These are phyloP conservation scores for Stylophora pistillata DNA, from an alignment of 64 coral and sea anemone genomes.

Conservation along the genomic window DNA sequence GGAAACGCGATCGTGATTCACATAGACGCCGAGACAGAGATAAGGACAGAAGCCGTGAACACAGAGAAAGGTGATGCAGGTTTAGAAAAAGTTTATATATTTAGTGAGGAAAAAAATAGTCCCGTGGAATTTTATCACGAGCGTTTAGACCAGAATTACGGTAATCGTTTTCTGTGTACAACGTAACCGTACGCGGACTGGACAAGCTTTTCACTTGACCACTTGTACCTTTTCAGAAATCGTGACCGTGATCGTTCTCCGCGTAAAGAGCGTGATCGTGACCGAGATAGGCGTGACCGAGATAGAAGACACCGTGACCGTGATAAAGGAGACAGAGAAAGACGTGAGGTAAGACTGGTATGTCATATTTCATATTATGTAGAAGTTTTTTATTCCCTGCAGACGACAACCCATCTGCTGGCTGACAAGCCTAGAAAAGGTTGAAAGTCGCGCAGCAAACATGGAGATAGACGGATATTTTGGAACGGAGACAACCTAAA, in stretches of 20 bases:
- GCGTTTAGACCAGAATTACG: no score
- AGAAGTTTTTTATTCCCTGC: no score
- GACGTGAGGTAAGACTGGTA: slow-evolving; percentile 41
- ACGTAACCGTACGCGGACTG: no score
- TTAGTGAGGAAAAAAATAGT: no score
- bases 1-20: slow-evolving; percentile 62
- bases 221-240: slow-evolving; percentile 9
- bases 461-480: no score
- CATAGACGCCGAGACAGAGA: slow-evolving; percentile 58
- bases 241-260: slow-evolving; percentile 64
- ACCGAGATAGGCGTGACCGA: slow-evolving; percentile 62
- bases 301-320: slow-evolving; percentile 62
- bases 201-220: background rate
- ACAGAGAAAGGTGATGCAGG: slow-evolving; percentile 52
- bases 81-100: no score
- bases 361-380: background rate
- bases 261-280: slow-evolving; percentile 70
- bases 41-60: slow-evolving; percentile 62
- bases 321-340: slow-evolving; percentile 66
- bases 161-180: no score
- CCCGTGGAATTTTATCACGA: background rate
- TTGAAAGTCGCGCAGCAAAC: no score
- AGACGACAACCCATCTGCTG: no score
- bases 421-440: no score
- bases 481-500: no score